Base-by-base conservation (phyloP, 2,113 vertebrate species). In the Cichladusa arquata region DNA sequence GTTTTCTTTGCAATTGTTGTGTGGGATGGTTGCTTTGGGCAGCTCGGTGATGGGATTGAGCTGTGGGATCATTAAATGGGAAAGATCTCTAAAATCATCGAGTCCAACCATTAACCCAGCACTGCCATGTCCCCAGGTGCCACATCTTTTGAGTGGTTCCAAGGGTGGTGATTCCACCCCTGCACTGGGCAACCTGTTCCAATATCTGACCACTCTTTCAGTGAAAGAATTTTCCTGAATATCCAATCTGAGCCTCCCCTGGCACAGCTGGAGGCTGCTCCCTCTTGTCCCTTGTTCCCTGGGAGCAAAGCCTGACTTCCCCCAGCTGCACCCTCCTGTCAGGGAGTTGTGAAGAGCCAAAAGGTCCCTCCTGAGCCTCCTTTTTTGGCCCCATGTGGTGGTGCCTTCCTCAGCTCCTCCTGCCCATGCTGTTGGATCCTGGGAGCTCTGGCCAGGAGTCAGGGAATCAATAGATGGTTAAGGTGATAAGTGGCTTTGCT, bases 401-500 rank as follows among this genome's bases (percentile, higher is more conserved):
- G 18, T 56, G 33, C 71, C 81, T 53, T 88, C 76, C 81, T 57
- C 60, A 11, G 42, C 77, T 86, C 82, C 53, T 72, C 38, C 92
- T 69, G 69, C 82, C 86, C 0, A 0, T 0, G 36, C 36, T 71
- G 9, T 5, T 31, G 81, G 89, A 47, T 64, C 81, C 92, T 83
- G 79, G 60, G 38, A 96, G 88, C 91, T 50, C 70, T 62, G 94
- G 62, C 82, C 72, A 2, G 86, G 86, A 81, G 42, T 94, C 65
- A 57, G 78, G 64, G 76, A 36, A 86, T 95, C 90, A 12, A 96
- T 92, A 88, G 93, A 81, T 91, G 95, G 90, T 89, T 89, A 82
- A 88, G 94, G 93, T 94, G 91, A 95, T 95, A 94, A 95, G 94
- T 88, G 84, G 92, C 91, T 94, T 87, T 94, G 90, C 92, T 86